A percentile compares a stretch with the other conserved stretches of the same genome.
phyloP scores from a whole-genome alignment of 2,113 vertebrate species.

The Glaucomys volans region DNA sequence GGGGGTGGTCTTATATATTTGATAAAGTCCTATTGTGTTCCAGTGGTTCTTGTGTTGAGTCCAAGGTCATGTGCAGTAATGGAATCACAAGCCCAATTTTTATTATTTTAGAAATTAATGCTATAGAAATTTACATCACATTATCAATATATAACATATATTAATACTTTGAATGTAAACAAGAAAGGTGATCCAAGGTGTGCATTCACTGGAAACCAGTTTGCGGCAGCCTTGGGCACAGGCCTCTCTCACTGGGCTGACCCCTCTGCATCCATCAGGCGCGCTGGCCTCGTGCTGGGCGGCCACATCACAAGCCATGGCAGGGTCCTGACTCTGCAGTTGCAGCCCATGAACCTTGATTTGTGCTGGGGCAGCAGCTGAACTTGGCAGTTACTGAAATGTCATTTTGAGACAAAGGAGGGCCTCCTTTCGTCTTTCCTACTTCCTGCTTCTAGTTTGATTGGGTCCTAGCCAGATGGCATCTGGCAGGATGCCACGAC shows the following conservation, averaged over 20 bases:
- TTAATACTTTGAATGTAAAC: not conserved
- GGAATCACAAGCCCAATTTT: not conserved
- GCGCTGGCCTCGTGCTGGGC: not conserved
- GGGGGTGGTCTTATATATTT: not conserved
- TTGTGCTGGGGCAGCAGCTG: not conserved
- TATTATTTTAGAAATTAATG: conserved; percentile 26
- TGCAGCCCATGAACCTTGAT: not conserved
- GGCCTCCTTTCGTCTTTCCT: not conserved
- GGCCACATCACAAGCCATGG: accelerated
- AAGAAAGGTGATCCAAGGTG: not conserved
- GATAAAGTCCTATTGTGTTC: not conserved
- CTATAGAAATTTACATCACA: not conserved
- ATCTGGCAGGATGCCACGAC: not conserved
- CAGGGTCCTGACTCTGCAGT: not conserved
- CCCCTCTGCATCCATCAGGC: accelerated
- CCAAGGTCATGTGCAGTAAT: not conserved
- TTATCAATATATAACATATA: not conserved
- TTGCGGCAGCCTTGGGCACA: not conserved
- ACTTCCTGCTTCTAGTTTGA: not conserved
- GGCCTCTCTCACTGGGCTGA: not conserved
- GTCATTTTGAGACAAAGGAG: not conserved
- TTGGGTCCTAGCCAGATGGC: conserved; percentile 11
- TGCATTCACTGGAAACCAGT: not conserved
- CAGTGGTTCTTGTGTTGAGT: not conserved
- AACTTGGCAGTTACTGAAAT: conserved; percentile 20